Evolutionary conservation across 1,140 invertebrate genomes (phyloP), one percentile per base, ranked within the genome.

Genomic region (Cotesia glomerata): DNA sequence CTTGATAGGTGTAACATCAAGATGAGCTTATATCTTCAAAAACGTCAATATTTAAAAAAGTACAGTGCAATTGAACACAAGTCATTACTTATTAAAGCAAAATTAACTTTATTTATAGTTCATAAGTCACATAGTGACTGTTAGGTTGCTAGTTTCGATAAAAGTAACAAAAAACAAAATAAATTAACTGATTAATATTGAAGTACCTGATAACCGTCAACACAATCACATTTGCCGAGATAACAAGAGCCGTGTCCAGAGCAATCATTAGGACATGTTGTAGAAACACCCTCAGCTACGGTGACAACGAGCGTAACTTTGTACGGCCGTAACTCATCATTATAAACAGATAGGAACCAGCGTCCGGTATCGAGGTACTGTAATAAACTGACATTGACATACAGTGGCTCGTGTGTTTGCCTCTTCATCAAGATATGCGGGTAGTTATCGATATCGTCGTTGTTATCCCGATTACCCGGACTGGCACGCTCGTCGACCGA

Each of bases 291-390:
- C 85, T 95, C 94, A 4, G 94, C 94, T 84, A 95, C 93, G 69
- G 93, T 92, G 63, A 95, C 92, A 66, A 94, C 88, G 82, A 95
- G 88, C 59, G 93, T 91, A 1, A 97, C 92, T 78, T 91, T 92
- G 81, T 97, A 93, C 16, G 94, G 90, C 75, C 94, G 90, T 7
- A 95, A 87, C 81, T 96, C 95, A 84, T 99, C 97, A 87, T 99
- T 99, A 86, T 98, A 98, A 71, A 98, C 90, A 4, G 95, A 95
- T 39, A 99, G 89, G 88, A 97, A 99, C 97, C 97, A 98, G 70
- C 94, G 90, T 5, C 97, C 97, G 11, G 93, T 94, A 81, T 98
- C 95, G 73, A 99, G 87, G 84, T 95, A 96, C 81, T 97, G 93
- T 56, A 96, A 87, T 69, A 97, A 88, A 67, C 93, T 95, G 11